Evolutionary conservation across 2,113 vertebrate species (phyloP).

Genomic region (Anarrhichthys ocellatus): DNA sequence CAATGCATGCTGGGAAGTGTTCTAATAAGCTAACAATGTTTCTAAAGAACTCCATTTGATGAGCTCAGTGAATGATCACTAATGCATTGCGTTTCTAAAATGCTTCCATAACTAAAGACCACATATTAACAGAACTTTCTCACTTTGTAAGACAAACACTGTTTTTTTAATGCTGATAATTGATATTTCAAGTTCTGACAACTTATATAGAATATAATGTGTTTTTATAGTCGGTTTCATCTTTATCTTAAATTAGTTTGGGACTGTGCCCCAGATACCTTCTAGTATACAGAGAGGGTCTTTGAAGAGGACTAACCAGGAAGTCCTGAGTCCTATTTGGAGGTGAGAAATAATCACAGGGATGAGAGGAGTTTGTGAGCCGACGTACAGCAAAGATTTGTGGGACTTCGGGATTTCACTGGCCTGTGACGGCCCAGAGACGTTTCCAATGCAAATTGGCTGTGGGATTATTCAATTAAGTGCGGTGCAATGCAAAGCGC

Average conservation of each 20-base stretch:
- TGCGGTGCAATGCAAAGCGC: conserved; percentile 66
- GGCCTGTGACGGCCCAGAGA: conserved; percentile 27
- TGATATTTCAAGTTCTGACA: neutral
- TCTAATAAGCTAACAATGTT: neutral
- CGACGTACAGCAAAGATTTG: neutral
- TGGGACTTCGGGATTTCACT: neutral
- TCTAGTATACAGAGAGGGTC: conserved; percentile 8
- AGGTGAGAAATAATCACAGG: conserved; percentile 14
- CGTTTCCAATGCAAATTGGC: conserved; percentile 67
- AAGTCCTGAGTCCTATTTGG: conserved; percentile 38
- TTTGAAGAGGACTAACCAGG: conserved; percentile 44
- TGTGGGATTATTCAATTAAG: conserved; percentile 34
- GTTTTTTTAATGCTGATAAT: neutral
- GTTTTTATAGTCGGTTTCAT: neutral
- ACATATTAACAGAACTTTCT: neutral
- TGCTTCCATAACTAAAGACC: neutral
- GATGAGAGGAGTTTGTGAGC: conserved; percentile 15
- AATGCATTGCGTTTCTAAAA: too few species aligned
- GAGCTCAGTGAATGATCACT: neutral
- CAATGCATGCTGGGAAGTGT: neutral
- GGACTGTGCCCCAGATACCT: neutral
- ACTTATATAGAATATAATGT: neutral
- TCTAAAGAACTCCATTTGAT: neutral
- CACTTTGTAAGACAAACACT: too few species aligned
- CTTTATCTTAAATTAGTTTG: neutral